Conservation (phyloP, 2,113 vertebrate genomes). For the Peucedramus taeniatus region DNA sequence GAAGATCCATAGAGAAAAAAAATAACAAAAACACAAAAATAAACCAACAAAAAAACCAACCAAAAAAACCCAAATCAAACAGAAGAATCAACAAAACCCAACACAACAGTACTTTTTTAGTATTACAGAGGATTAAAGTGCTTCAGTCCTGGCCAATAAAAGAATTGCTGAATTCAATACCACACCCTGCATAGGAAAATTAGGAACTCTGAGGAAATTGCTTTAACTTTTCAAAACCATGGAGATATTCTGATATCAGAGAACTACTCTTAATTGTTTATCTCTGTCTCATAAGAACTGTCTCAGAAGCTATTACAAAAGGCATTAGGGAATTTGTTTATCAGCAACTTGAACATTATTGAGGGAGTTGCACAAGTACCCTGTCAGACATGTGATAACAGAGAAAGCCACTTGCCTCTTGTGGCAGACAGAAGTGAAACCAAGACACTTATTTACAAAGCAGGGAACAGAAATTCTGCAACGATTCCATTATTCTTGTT, state of each 20-base stretch:
- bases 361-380: neutral
- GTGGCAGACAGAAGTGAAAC: neutral
- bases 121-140: neutral
- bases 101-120: neutral
- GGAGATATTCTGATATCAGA: neutral
- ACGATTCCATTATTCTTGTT: neutral
- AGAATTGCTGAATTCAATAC: neutral
- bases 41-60: neutral
- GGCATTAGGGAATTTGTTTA: neutral
- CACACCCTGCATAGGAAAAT: neutral
- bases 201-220: neutral
- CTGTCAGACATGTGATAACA: neutral
- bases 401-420: neutral
- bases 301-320: neutral
- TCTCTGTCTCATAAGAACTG: neutral
- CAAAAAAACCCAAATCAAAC: neutral
- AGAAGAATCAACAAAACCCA: neutral
- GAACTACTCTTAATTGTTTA: neutral
- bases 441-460: neutral
- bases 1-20: neutral
- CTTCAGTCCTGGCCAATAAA: neutral
- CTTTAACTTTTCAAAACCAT: neutral
- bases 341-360: neutral
- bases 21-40: neutral
- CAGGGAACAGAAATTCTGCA: neutral